phyloP scores from a whole-genome alignment of 1,140 invertebrate genomes.

The Copidosoma floridanum region DNA sequence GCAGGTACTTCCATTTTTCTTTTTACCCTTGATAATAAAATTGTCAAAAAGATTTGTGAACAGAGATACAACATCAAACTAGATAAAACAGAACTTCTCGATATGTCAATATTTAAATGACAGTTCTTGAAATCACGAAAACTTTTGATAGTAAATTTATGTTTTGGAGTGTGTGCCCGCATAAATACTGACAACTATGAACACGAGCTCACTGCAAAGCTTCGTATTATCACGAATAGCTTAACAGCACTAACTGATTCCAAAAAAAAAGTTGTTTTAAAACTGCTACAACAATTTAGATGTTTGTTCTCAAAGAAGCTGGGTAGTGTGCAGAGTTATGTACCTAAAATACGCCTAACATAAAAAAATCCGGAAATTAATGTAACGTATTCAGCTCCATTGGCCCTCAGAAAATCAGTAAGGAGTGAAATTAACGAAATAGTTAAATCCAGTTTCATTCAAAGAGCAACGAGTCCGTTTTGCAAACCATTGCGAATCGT shows the following conservation, averaged over 20 bases:
- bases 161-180: too few relatives aligned
- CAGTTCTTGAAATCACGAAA: too few relatives aligned
- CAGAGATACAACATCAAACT: too few relatives aligned
- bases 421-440: slow-evolving; percentile 26
- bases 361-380: background rate
- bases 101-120: too few relatives aligned
- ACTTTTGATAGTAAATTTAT: too few relatives aligned
- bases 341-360: background rate
- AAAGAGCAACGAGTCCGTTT: slow-evolving; percentile 27
- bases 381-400: slow-evolving; percentile 32
- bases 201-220: too few relatives aligned
- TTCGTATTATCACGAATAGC: too few relatives aligned
- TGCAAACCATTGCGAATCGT: slow-evolving; percentile 32
- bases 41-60: too few relatives aligned
- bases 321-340: background rate
- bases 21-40: too few relatives aligned
- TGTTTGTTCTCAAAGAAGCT: background rate
- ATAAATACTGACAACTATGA: too few relatives aligned
- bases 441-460: slow-evolving; percentile 28
- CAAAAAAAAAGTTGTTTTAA: background rate
- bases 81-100: too few relatives aligned
- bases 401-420: slow-evolving; percentile 16
- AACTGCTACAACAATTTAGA: background rate
- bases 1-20: too few relatives aligned
- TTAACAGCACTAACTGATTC: background rate